Percentiles rank a stretch among this genome's conserved stretches.
phyloP scores from a whole-genome alignment of 2,113 vertebrate genomes.

The Phoxinus phoxinus region DNA sequence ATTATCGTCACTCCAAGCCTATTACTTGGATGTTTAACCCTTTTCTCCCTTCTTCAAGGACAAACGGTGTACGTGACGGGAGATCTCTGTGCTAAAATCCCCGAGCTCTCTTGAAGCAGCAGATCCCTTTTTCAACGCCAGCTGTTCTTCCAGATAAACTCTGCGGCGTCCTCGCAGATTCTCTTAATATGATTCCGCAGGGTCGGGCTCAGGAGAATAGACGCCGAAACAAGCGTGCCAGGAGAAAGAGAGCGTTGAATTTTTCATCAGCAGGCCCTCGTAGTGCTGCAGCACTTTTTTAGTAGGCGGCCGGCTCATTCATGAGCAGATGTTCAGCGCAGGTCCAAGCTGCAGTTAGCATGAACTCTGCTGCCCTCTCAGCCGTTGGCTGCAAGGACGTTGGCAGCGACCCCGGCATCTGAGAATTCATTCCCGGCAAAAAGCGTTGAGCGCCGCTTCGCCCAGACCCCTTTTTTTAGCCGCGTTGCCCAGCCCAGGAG shows the following conservation, averaged over 20 bases:
- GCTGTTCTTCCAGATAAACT: slow-evolving; percentile 97
- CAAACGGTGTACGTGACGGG: slow-evolving; percentile 86
- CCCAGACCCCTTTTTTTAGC: slow-evolving; percentile 76
- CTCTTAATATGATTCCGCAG: slow-evolving; percentile 98
- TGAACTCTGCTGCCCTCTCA: slow-evolving; percentile 94
- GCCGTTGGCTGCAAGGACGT: slow-evolving; percentile 91
- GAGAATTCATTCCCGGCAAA: slow-evolving; percentile 86
- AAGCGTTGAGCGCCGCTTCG: slow-evolving; percentile 63
- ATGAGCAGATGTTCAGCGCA: slow-evolving; percentile 99
- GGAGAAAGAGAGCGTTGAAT: slow-evolving; percentile 92
- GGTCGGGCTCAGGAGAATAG: slow-evolving; percentile 97
- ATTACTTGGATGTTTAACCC: slow-evolving; percentile 67
- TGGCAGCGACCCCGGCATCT: slow-evolving; percentile 87
- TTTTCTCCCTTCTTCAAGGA: slow-evolving; percentile 84
- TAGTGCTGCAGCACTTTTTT: slow-evolving; percentile 24
- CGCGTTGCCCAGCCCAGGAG: slow-evolving; percentile 76
- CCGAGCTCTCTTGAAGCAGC: slow-evolving; percentile 86
- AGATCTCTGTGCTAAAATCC: slow-evolving; percentile 87
- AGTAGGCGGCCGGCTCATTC: slow-evolving; percentile 96
- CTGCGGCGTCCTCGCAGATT: slow-evolving; percentile 89
- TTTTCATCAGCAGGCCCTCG: slow-evolving; percentile 92
- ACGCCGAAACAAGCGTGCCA: slow-evolving; percentile 95
- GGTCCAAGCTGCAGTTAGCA: slow-evolving; percentile 90
- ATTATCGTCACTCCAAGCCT: slow-evolving; percentile 46
- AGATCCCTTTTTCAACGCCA: slow-evolving; percentile 92